Percentiles rank a stretch among this genome's conserved stretches.
Evolutionary conservation across 2,113 vertebrate genomes (phyloP).

Genomic region (Xiphophorus hellerii): DNA sequence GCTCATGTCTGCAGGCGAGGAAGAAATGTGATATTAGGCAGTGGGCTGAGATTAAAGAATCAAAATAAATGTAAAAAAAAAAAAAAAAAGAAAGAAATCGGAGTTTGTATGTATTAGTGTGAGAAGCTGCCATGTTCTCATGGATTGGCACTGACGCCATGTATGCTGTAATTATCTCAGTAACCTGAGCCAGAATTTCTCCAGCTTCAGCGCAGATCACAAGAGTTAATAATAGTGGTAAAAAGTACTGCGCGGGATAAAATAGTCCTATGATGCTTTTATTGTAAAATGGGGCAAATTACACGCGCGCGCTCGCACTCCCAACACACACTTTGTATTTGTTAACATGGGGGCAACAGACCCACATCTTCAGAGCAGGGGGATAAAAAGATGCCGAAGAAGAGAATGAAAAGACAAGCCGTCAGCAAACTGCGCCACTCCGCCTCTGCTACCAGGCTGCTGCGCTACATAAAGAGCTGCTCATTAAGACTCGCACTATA

Average conservation of each 20-base stretch:
- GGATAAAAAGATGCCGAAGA: constrained; percentile 16
- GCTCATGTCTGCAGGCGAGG: constrained; percentile 78
- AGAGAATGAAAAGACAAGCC: constrained; percentile 4
- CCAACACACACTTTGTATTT: constrained; percentile 2
- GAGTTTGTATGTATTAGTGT: constrained; percentile 52
- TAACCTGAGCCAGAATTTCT: neutral
- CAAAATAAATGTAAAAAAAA: neutral
- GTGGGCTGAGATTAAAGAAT: constrained; percentile 71
- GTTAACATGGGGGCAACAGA: constrained; percentile 38
- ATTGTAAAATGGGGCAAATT: neutral
- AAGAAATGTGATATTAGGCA: constrained; percentile 82
- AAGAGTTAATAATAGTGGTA: neutral
- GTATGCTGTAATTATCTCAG: neutral
- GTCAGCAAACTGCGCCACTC: neutral
- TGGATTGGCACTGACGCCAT: constrained; percentile 14
- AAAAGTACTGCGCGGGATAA: neutral
- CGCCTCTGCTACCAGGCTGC: neutral
- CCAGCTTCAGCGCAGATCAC: neutral
- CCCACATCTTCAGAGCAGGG: constrained; percentile 33
- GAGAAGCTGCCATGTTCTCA: constrained; percentile 23
- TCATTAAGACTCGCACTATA: neutral
- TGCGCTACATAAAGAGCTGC: neutral
- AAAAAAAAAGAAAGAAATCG: constrained; percentile 10
- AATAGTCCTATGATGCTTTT: neutral
- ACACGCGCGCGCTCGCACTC: neutral